A percentile compares a stretch with the other conserved stretches of the same genome.
Evolutionary conservation across 2,113 vertebrate genomes (phyloP).

Genomic region (Jacana jacana): DNA sequence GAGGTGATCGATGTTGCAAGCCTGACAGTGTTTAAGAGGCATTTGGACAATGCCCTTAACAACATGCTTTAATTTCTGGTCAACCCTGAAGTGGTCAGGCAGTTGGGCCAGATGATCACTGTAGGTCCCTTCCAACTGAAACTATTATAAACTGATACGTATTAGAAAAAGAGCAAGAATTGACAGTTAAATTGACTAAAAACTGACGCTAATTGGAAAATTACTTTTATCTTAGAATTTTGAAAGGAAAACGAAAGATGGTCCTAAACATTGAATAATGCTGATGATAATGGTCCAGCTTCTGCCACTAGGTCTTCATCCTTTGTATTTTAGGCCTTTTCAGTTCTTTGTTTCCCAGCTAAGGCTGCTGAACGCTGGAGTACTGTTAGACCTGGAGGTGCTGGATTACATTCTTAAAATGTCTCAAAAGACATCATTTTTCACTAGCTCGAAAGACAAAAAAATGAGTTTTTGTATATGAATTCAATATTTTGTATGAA

Average conservation of each 20-base stretch:
- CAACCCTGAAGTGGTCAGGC: background rate
- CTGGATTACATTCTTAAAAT: background rate
- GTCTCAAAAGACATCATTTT: background rate
- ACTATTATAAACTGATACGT: background rate
- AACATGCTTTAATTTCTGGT: background rate
- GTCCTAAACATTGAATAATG: background rate
- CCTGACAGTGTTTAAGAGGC: background rate
- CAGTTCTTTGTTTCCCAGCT: background rate
- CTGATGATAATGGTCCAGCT: background rate
- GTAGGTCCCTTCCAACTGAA: background rate
- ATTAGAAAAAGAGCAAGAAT: background rate
- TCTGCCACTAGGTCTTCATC: background rate
- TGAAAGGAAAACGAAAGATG: background rate
- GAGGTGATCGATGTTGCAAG: rapidly evolving
- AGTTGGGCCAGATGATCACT: background rate
- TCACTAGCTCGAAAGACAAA: background rate
- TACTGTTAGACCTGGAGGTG: background rate
- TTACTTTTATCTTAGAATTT: background rate
- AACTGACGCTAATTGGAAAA: background rate
- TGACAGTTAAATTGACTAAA: background rate
- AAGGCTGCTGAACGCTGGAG: background rate
- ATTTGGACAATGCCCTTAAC: background rate
- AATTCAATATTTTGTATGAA: slow-evolving; percentile 48
- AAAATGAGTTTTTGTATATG: slow-evolving; percentile 3
- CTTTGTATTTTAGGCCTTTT: background rate